Evolutionary conservation across 2,113 vertebrate species (phyloP).

Genomic region (Paratilapia polleni): DNA sequence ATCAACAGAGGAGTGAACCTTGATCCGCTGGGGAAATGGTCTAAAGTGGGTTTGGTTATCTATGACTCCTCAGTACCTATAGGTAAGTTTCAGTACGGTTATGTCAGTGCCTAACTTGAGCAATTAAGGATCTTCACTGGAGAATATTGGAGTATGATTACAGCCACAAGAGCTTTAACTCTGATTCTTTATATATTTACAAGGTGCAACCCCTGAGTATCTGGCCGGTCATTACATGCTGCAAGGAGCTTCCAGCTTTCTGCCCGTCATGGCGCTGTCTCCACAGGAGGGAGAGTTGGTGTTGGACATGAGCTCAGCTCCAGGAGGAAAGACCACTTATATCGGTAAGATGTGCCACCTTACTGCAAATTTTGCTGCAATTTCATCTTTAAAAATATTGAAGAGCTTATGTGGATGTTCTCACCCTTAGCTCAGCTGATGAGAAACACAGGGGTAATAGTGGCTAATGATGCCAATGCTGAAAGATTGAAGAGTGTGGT

Average conservation of each 20-base stretch:
- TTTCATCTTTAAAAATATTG: not conserved
- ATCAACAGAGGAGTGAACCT: slow-evolving; percentile 98
- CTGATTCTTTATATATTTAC: not conserved
- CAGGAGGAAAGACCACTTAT: slow-evolving; percentile 97
- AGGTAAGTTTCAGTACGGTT: slow-evolving; percentile 78
- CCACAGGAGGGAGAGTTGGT: slow-evolving; percentile 94
- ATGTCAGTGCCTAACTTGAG: not conserved
- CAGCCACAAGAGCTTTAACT: not conserved
- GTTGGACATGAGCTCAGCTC: slow-evolving; percentile 96
- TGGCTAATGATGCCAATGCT: slow-evolving; percentile 91
- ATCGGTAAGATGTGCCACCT: slow-evolving; percentile 82
- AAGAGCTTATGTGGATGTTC: not conserved
- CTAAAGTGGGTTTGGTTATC: slow-evolving; percentile 94
- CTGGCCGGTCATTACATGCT: slow-evolving; percentile 98
- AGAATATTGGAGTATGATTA: not conserved
- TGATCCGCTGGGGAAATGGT: slow-evolving; percentile 96
- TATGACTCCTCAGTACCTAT: slow-evolving; percentile 96
- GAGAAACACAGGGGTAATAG: slow-evolving; percentile 94
- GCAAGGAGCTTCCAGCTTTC: slow-evolving; percentile 94
- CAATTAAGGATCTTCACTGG: not conserved
- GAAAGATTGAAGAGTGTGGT: slow-evolving; percentile 93
- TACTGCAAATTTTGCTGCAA: not conserved
- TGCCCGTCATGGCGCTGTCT: slow-evolving; percentile 96
- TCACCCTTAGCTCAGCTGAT: slow-evolving; percentile 90
- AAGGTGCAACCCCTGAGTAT: slow-evolving; percentile 97